A percentile compares a stretch with the other conserved stretches of the same genome.
These are phyloP conservation scores for Tachysurus vachellii DNA, from an alignment of 2,113 vertebrate species.

Conservation along the genomic window DNA sequence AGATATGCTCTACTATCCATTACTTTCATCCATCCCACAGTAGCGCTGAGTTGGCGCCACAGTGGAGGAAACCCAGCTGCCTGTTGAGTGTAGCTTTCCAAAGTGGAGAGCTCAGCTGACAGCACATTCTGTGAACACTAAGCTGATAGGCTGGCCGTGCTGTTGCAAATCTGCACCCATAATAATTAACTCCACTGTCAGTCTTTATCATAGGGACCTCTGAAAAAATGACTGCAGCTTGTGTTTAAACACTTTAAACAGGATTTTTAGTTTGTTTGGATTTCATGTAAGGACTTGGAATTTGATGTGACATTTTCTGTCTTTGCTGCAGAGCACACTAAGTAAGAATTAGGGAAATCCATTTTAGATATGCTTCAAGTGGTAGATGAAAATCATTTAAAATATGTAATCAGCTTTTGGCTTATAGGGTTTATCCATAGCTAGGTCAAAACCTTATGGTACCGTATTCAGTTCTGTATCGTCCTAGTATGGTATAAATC, in stretches of 20 bases:
- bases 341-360: not conserved
- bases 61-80: constrained; percentile 57
- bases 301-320: not conserved
- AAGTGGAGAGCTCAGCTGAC: constrained; percentile 41
- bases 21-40: constrained; percentile 28
- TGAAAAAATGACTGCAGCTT: not conserved
- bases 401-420: not conserved
- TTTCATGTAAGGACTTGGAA: not conserved
- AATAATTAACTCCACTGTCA: constrained; percentile 20
- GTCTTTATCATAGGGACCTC: not conserved
- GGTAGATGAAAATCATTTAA: not conserved
- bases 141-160: not conserved
- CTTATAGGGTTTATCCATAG: not conserved
- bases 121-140: constrained; percentile 29
- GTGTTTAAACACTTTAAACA: not conserved
- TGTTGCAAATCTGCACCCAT: not conserved
- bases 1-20: constrained; percentile 43
- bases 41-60: constrained; percentile 59
- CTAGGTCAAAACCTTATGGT: too few species aligned
- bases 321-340: not conserved
- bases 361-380: not conserved
- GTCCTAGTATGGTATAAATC: not conserved
- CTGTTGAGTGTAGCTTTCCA: constrained; percentile 36
- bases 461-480: too few species aligned
- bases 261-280: not conserved